Percentiles rank a stretch among this genome's conserved stretches.
phyloP scores from a whole-genome alignment of 2,888 invertebrate species.

The Drosophila macrospina region DNA sequence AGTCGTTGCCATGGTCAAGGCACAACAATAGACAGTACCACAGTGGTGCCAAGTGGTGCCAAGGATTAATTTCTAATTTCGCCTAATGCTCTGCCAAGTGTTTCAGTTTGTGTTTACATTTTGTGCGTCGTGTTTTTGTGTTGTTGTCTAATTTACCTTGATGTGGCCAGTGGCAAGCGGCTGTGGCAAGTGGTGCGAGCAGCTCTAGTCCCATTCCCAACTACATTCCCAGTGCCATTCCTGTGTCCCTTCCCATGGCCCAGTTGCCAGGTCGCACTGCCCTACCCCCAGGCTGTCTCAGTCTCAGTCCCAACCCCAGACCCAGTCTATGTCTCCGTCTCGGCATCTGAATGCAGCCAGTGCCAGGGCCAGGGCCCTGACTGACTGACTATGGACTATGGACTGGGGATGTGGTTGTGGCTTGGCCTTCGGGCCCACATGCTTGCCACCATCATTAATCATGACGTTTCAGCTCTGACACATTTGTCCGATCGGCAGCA shows the following conservation, averaged over 20 bases:
- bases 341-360: conserved; percentile 50
- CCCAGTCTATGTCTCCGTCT: conserved; percentile 34
- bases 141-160: conserved; percentile 82
- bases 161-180: conserved; percentile 45
- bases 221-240: conserved; percentile 38
- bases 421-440: conserved; percentile 80
- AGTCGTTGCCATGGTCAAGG: conserved; percentile 56
- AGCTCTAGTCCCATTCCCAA: conserved; percentile 12
- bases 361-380: conserved; percentile 58
- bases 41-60: conserved; percentile 31
- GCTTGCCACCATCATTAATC: conserved; percentile 84
- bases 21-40: conserved; percentile 35
- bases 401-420: conserved; percentile 33
- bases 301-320: conserved; percentile 28
- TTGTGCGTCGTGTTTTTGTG: conserved; percentile 54
- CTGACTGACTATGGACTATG: conserved; percentile 6
- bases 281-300: conserved; percentile 64
- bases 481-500: conserved; percentile 83
- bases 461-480: conserved; percentile 84
- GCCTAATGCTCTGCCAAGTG: conserved; percentile 69
- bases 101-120: conserved; percentile 69
- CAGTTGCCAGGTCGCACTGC: conserved; percentile 53
- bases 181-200: conserved; percentile 23
- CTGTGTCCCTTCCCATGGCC: conserved; percentile 62
- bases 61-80: conserved; percentile 83